Evolutionary conservation across 2,113 vertebrate species (phyloP).

Genomic region (Thunnus maccoyii): DNA sequence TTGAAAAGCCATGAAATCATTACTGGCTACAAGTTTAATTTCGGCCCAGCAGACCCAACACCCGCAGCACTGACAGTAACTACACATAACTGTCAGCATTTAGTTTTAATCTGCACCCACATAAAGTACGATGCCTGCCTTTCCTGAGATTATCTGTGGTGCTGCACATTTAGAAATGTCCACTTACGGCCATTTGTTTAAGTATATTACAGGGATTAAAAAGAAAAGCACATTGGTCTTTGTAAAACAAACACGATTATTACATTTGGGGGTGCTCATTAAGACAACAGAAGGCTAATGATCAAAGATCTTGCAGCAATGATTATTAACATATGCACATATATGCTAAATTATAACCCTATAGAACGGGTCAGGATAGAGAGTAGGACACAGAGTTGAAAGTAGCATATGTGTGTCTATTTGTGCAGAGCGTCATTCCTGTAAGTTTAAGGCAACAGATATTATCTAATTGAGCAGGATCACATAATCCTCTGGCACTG

Average conservation of each 20-base stretch:
- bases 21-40: constrained; percentile 56
- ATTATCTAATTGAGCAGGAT: constrained; percentile 58
- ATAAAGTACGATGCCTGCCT: constrained; percentile 29
- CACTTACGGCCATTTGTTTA: constrained; percentile 34
- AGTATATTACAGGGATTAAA: constrained; percentile 30
- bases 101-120: constrained; percentile 53
- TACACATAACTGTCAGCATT: constrained; percentile 43
- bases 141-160: constrained; percentile 38
- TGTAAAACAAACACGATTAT: constrained; percentile 54
- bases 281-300: constrained; percentile 32
- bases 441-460: constrained; percentile 47
- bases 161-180: constrained; percentile 26
- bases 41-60: constrained; percentile 25
- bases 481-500: constrained; percentile 50
- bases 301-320: constrained; percentile 24
- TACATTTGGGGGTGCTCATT: constrained; percentile 47
- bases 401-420: constrained; percentile 3
- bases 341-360: constrained; percentile 11
- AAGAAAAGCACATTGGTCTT: constrained; percentile 38
- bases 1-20: constrained; percentile 63
- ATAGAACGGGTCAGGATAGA: constrained; percentile 14
- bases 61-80: constrained; percentile 41
- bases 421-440: constrained; percentile 13
- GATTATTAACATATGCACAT: constrained; percentile 42
- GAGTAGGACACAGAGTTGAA: background rate